Conservation (phyloP, 1,140 invertebrate genomes). For the Colletes latitarsis region DNA sequence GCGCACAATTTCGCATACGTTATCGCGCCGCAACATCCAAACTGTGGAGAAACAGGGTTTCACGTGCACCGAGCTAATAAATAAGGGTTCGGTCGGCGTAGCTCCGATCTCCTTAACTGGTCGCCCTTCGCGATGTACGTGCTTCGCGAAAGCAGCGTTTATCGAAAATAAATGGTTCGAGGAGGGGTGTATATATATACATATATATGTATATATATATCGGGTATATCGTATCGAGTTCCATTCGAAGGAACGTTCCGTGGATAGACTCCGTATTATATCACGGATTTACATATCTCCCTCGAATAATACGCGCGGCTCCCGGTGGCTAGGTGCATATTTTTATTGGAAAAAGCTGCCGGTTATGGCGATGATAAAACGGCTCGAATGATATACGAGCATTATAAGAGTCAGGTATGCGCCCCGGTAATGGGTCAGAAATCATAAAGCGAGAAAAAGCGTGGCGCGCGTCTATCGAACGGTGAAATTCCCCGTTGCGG, state of each 20-base stretch:
- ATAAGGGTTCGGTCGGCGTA: constrained; percentile 13
- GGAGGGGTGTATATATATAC: not conserved
- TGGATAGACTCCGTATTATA: constrained; percentile 48
- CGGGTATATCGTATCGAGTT: constrained; percentile 28
- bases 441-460: constrained; percentile 12
- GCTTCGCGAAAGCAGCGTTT: constrained; percentile 32
- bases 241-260: constrained; percentile 37
- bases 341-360: constrained; percentile 45
- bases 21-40: not conserved
- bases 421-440: constrained; percentile 40
- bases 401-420: constrained; percentile 27
- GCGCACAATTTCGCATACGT: not conserved
- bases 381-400: constrained; percentile 31
- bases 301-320: constrained; percentile 38
- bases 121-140: constrained; percentile 6
- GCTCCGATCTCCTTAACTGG: constrained; percentile 19
- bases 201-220: no score
- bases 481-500: constrained; percentile 36
- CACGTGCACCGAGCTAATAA: constrained; percentile 12
- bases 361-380: constrained; percentile 44
- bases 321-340: constrained; percentile 33
- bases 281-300: constrained; percentile 52
- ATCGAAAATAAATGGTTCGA: constrained; percentile 45
- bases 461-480: constrained; percentile 19
- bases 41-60: not conserved